Evolutionary conservation across 1,140 invertebrate genomes (phyloP), one percentile per base, ranked within the genome.

Genomic region (Drosophila pectinifera): DNA sequence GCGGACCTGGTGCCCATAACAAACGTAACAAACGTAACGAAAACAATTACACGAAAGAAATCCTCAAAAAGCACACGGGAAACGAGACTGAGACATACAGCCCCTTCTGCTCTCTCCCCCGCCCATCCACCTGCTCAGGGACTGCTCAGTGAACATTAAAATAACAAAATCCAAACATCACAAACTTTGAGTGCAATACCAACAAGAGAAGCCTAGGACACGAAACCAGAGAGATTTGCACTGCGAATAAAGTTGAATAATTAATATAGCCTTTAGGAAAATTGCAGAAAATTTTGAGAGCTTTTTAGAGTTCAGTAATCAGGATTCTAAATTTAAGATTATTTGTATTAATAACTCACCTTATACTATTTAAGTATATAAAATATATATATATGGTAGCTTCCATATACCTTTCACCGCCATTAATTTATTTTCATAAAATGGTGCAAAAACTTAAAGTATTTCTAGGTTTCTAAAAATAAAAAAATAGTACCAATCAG

Each of bases 131-230:
- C 34, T 61, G 49, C 70, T 56, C 49, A 36, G 61, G 51, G 45
- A 68, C 62, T 43, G 62, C 63, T 77, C 70, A 75, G 48, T 56
- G 67, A 69, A 69, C 76, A 89, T 76, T 88, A 89, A 88, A 88
- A 84, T 83, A 89, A 88, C 80, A 88, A 88, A 89, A 88, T 88
- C 84, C 84, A 88, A 88, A 88, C 83, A 88, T 77, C 76, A 84
- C 83, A 89, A 86, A 86, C 75, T 86, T 83, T 79, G 84, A 88
- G 84, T 83, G 84, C 75, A 83, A 88, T 67, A 42, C 63, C 56
- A 78, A 78, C 73, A 85, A 81, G 41, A 62, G 67, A 45, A 18
- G 16, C 41, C 22, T 45, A 38, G 41, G 18, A 61, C 48, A 43
- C 58, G 56, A 48, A 49, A 43, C 42, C 39, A 39, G 55, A 46